Evolutionary conservation across 2,797 vertebrate genomes (phyloP).

Genomic region (Orientallactaga sibirica): DNA sequence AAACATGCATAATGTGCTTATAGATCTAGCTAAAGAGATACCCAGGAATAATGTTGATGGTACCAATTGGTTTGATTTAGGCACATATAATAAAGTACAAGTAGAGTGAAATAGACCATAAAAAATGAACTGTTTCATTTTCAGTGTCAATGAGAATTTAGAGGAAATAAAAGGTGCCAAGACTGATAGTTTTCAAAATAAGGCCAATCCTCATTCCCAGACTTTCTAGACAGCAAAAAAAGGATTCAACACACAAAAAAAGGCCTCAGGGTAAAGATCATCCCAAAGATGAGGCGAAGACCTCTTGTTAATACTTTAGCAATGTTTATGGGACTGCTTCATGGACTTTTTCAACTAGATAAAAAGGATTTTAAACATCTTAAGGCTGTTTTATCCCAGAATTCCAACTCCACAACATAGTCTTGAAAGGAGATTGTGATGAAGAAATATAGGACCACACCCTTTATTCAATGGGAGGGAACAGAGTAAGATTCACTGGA

Average conservation of each 20-base stretch:
- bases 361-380: background rate
- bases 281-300: background rate
- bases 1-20: background rate
- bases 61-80: conserved; percentile 18
- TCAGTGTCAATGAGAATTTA: conserved; percentile 32
- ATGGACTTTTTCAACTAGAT: background rate
- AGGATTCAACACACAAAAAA: conserved; percentile 33
- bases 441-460: background rate
- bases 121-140: conserved; percentile 25
- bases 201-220: conserved; percentile 1
- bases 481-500: background rate
- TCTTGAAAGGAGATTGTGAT: background rate
- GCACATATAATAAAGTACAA: conserved; percentile 11
- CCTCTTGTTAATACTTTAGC: background rate
- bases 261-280: background rate
- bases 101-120: background rate
- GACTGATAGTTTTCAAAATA: conserved; percentile 15
- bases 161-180: conserved; percentile 16
- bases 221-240: conserved; percentile 35
- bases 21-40: conserved; percentile 38
- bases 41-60: conserved; percentile 29
- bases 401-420: conserved; percentile 22
- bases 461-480: background rate
- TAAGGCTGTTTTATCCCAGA: background rate
- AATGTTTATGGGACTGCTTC: background rate